Percentiles rank a stretch among this genome's conserved stretches.
phyloP scores from a whole-genome alignment of 2,888 invertebrate species.

The Capitulum mitella region DNA sequence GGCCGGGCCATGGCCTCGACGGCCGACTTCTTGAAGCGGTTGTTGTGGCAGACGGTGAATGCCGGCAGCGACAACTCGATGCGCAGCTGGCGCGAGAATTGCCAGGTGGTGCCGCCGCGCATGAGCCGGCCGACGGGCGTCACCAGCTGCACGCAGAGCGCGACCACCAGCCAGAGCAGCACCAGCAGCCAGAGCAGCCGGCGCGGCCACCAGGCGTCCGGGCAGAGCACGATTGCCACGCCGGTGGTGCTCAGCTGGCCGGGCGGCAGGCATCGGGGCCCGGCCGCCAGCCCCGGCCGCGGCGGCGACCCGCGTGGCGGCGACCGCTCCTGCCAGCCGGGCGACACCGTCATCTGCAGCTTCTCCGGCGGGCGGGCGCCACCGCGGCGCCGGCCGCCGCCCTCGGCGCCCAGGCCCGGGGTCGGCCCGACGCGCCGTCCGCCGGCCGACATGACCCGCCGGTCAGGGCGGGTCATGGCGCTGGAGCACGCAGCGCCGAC shows the following conservation, averaged over 20 bases:
- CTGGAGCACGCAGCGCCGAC: too few relatives aligned
- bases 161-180: not conserved
- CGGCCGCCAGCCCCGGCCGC: too few relatives aligned
- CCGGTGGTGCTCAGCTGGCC: not conserved
- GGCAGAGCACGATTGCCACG: not conserved
- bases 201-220: not conserved
- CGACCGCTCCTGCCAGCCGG: too few relatives aligned
- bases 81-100: not conserved
- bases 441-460: too few relatives aligned
- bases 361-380: too few relatives aligned
- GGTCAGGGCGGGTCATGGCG: too few relatives aligned
- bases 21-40: not conserved
- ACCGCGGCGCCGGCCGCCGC: too few relatives aligned
- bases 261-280: not conserved
- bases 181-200: constrained; percentile 2
- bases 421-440: too few relatives aligned
- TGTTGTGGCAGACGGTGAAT: not conserved
- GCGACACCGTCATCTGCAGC: too few relatives aligned
- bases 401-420: too few relatives aligned
- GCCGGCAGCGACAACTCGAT: not conserved
- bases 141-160: not conserved
- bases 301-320: too few relatives aligned
- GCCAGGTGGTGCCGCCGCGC: not conserved
- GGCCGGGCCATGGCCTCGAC: not conserved
- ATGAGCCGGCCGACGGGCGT: not conserved